Base-by-base conservation (phyloP, 2,113 vertebrate species). In the Syngnathus floridae region DNA sequence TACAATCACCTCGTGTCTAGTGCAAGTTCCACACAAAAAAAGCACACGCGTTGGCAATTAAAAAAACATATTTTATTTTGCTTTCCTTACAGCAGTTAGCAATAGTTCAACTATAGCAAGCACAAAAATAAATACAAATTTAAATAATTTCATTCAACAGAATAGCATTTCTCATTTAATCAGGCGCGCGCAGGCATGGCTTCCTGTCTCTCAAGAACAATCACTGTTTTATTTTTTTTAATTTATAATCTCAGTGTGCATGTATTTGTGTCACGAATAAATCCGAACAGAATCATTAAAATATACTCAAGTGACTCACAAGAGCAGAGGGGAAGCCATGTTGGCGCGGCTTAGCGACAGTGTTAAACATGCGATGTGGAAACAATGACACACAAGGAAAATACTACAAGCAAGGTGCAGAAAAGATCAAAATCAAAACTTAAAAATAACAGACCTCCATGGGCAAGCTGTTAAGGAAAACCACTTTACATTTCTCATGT, bases 101-200 rank as follows among this genome's bases (percentile, higher is more conserved):
- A 86, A 84, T 85, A 85, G 64, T 74, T 86, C 69, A 80, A 82
- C 84, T 78, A 81, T 79, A 84, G 82, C 81, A 86, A 87, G 84
- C 85, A 64, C 79, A 80, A 85, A 89, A 88, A 88, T 88, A 88
- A 90, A 90, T 88, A 88, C 70, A 83, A 82, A 87, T 82, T 88
- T 86, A 88, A 87, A 89, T 88, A 84, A 84, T 89, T 86, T 83
- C 71, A 83, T 86, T 80, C 65, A 76, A 82, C 71, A 71, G 76
- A 78, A 77, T 88, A 89, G 84, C 83, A 81, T 81, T 85, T 87
- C 79, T 82, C 82, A 56, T 79, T 68, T 71, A 5, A 7, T 74
- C 66, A 46, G 64, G 16, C 57, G 70, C 52, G 71, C 56, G 74
- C 76, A 62, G 77, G 71, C 64, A 67, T 67, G 71, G 62, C 73